Conservation (phyloP, 23 tunicate species). For the Halocynthia roretzi region DNA sequence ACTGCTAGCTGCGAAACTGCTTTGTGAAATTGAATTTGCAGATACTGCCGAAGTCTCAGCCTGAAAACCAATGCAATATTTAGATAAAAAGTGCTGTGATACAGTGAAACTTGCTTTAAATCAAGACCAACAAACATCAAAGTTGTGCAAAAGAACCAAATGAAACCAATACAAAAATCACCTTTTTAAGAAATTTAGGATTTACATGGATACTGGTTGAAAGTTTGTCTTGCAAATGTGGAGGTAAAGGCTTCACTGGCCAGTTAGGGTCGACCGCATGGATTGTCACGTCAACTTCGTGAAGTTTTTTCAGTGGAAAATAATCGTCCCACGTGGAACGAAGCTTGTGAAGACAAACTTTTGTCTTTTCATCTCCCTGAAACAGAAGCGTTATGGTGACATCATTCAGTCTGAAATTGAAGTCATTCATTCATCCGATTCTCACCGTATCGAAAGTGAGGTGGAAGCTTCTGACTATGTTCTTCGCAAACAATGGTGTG, state of each 20-base stretch:
- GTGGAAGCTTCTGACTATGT: slow-evolving; percentile 53
- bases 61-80: not conserved
- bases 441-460: slow-evolving; percentile 65
- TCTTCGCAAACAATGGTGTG: slow-evolving; percentile 70
- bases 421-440: not conserved
- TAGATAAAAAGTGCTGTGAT: not conserved
- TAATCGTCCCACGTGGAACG: slow-evolving; percentile 88
- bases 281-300: slow-evolving; percentile 57
- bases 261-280: slow-evolving; percentile 68
- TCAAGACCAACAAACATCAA: too few relatives aligned
- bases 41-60: not conserved
- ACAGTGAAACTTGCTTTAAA: not conserved
- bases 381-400: slow-evolving; percentile 1
- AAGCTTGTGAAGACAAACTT: slow-evolving; percentile 73
- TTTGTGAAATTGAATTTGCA: not conserved
- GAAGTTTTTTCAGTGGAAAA: slow-evolving; percentile 50
- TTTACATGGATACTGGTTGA: slow-evolving; percentile 77
- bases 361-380: slow-evolving; percentile 69
- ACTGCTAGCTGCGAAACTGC: not conserved
- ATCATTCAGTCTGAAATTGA: not conserved
- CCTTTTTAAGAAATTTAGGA: slow-evolving; percentile 81
- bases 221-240: slow-evolving; percentile 52
- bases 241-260: slow-evolving; percentile 84
- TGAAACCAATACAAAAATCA: slow-evolving; percentile 9
- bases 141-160: slow-evolving; percentile 5